These are phyloP conservation scores for Drosophila micromelanica DNA, from an alignment of 1,140 invertebrate species.

Conservation along the genomic window DNA sequence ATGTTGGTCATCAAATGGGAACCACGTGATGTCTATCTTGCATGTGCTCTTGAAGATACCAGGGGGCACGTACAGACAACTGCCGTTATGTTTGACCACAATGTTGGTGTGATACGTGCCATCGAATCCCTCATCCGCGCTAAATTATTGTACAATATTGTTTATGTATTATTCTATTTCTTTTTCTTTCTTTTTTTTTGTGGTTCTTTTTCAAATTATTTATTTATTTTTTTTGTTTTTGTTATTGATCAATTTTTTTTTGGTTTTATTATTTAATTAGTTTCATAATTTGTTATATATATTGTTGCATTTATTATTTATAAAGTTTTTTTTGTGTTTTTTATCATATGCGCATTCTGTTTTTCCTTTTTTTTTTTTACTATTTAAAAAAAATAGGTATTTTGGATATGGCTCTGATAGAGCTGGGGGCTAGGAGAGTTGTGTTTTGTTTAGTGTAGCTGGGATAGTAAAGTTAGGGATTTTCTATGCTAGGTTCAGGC, in stretches of 20 bases:
- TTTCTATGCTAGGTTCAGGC: slow-evolving; percentile 24
- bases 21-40: slow-evolving; percentile 99
- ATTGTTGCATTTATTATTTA: slow-evolving; percentile 19
- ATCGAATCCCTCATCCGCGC: slow-evolving; percentile 99
- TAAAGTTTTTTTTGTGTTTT: slow-evolving; percentile 37
- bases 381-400: slow-evolving; percentile 28
- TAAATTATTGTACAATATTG: slow-evolving; percentile 86
- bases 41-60: slow-evolving; percentile 99
- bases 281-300: neutral
- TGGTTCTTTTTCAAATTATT: no score
- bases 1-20: slow-evolving; percentile 99
- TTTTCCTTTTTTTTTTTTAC: slow-evolving; percentile 26
- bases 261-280: slow-evolving; percentile 2
- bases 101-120: slow-evolving; percentile 98
- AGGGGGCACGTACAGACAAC: slow-evolving; percentile 98
- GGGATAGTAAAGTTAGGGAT: slow-evolving; percentile 1
- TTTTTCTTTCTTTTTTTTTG: slow-evolving; percentile 14
- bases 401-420: slow-evolving; percentile 11
- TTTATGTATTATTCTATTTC: slow-evolving; percentile 72
- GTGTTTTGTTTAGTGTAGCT: slow-evolving; percentile 27
- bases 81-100: slow-evolving; percentile 97
- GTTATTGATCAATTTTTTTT: slow-evolving; percentile 28
- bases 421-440: slow-evolving; percentile 39
- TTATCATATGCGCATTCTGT: slow-evolving; percentile 72
- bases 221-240: slow-evolving; percentile 26